Percentiles rank a stretch among this genome's conserved stretches.
Conservation (phyloP, 2,888 invertebrate species). For the Caenorhabditis drosophilae region DNA sequence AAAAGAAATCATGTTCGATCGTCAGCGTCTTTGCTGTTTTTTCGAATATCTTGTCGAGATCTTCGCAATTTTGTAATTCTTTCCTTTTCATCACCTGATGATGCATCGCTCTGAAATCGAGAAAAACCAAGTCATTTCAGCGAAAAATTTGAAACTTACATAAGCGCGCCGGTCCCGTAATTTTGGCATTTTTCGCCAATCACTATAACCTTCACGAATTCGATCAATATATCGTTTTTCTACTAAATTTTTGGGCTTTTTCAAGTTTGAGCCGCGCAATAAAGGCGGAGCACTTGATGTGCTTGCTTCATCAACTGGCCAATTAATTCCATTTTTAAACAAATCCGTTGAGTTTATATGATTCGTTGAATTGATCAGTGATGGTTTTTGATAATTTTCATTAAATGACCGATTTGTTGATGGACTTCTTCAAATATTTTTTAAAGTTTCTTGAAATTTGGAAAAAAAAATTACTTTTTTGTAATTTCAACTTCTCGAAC, state of each 20-base stretch:
- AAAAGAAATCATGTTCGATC: slow-evolving; percentile 15
- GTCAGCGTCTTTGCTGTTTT: slow-evolving; percentile 29
- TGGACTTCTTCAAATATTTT: too few relatives aligned
- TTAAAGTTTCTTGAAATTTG: too few relatives aligned
- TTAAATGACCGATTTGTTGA: too few relatives aligned
- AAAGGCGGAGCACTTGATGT: slow-evolving; percentile 40
- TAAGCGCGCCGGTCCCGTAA: slow-evolving; percentile 24
- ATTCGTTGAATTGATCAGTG: too few relatives aligned
- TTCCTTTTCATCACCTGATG: slow-evolving; percentile 24
- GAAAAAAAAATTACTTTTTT: slow-evolving; percentile 7
- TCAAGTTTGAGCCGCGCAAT: slow-evolving; percentile 3
- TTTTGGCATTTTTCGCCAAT: slow-evolving; percentile 34
- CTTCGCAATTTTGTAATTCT: slow-evolving; percentile 20
- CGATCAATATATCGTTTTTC: slow-evolving; percentile 23
- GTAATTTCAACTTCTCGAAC: slow-evolving; percentile 21
- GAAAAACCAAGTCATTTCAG: too few relatives aligned
- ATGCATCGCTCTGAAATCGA: slow-evolving; percentile 29
- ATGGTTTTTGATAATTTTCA: too few relatives aligned
- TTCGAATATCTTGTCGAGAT: slow-evolving; percentile 35
- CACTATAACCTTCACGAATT: slow-evolving; percentile 29
- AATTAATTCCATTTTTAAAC: slow-evolving; percentile 33
- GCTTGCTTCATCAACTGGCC: slow-evolving; percentile 41
- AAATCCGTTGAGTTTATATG: too few relatives aligned
- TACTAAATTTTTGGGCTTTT: slow-evolving; percentile 1
- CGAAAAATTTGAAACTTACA: too few relatives aligned